Evolutionary conservation across 2,888 invertebrate species (phyloP), one percentile per base, ranked within the genome.

Genomic region (Prostheceraeus crozeri): DNA sequence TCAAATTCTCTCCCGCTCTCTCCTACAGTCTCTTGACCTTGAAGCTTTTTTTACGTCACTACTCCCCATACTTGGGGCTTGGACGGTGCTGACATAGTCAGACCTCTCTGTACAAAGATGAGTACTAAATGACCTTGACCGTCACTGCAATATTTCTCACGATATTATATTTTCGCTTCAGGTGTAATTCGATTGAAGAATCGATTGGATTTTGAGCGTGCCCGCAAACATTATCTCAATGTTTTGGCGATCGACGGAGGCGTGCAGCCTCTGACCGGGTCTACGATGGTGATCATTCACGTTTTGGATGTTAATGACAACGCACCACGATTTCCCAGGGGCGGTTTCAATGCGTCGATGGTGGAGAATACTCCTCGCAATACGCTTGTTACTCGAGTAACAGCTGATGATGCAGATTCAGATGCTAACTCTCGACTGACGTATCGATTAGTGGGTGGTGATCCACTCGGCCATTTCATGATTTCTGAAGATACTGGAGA

Each of bases 281-380:
- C 46, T 3, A 53, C 48, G 8, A 48, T 53, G 6, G 48, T 57
- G 27, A 57, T 28, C 3, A 28, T 57, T 14, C 27, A 23, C 14
- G 57, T 57, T 6, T 4, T 54, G n/a, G 57, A 57, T 28, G 57
- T 21, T 14, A 57, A 57, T 27, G 57, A 57, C 30, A 57, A 57
- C 19, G 8, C 27, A 6, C 57, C 57, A 14, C 46, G 14, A 4
- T 57, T 57, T 27, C 48, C 48, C 8, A 4, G 3, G 48, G 48
- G 28, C 48, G 48, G 48, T 4, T 48, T 28, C 23, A 23, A 19
- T 4, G 23, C 28, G 27, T 30, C 8, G 23, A 14, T 48, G 4
- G 3, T 14, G 23, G 48, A 48, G 48, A 48, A 48, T 48, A 33
- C n/a, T 33, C 33, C 10, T n/a, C n/a, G 10, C n/a, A 10, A 33